Percentiles rank a stretch among this genome's conserved stretches.
Conservation (phyloP, 2,113 vertebrate species). For the Hyaena hyaena region DNA sequence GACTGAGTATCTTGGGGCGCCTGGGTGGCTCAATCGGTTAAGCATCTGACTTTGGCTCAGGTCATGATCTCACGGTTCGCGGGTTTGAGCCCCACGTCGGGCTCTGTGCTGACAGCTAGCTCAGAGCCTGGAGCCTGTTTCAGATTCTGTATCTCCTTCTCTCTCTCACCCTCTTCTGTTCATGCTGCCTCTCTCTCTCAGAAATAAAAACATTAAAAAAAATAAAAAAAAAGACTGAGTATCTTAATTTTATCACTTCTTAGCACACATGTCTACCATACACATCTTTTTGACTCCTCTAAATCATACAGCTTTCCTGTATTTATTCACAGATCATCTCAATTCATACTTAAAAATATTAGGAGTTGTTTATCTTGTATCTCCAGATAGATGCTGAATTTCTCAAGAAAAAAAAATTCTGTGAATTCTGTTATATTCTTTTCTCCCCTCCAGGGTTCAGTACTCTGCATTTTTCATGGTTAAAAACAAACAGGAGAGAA, state of each 20-base stretch:
- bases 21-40: too few relatives aligned
- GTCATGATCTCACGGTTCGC: too few relatives aligned
- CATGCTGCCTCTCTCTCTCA: too few relatives aligned
- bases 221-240: background rate
- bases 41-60: too few relatives aligned
- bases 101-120: too few relatives aligned
- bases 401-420: background rate
- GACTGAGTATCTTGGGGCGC: background rate
- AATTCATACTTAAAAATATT: background rate
- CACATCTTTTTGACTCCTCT: background rate
- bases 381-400: background rate
- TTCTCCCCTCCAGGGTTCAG: background rate
- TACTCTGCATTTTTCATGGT: background rate
- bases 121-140: too few relatives aligned
- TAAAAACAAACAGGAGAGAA: background rate
- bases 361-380: background rate
- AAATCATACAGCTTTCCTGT: background rate
- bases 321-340: background rate
- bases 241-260: background rate
- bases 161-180: too few relatives aligned
- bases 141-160: too few relatives aligned
- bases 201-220: too few relatives aligned
- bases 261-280: background rate
- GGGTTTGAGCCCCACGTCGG: too few relatives aligned
- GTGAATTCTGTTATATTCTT: background rate